Conservation (phyloP, 2,113 vertebrate genomes). For the Carlito syrichta region DNA sequence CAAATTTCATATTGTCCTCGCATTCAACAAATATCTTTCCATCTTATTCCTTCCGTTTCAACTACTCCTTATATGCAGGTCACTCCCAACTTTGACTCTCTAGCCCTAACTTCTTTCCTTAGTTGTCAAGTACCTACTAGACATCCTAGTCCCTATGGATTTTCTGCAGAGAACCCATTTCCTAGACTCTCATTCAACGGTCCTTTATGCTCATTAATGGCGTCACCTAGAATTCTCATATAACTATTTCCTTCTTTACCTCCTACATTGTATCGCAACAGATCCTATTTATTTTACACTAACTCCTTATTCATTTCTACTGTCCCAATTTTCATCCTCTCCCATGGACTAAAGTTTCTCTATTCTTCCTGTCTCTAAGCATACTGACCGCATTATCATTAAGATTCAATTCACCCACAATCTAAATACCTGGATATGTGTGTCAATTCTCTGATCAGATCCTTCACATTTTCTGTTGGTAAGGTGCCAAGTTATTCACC, state of each 20-base stretch:
- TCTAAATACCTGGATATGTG: background rate
- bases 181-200: background rate
- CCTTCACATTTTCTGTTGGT: background rate
- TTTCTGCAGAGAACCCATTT: no score
- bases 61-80: accelerated
- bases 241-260: background rate
- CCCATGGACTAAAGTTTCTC: background rate
- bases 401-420: background rate
- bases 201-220: background rate
- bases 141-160: background rate
- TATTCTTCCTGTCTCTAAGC: background rate
- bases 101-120: background rate
- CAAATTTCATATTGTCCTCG: background rate
- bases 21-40: background rate
- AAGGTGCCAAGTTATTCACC: background rate
- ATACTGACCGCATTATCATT: background rate
- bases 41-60: background rate
- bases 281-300: background rate
- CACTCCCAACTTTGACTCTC: background rate
- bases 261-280: background rate
- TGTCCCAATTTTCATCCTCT: background rate
- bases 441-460: background rate
- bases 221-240: background rate
- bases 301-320: background rate
- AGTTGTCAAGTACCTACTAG: background rate